Evolutionary conservation across 2,113 vertebrate species (phyloP), one percentile per base, ranked within the genome.

Genomic region (Scophthalmus maximus): DNA sequence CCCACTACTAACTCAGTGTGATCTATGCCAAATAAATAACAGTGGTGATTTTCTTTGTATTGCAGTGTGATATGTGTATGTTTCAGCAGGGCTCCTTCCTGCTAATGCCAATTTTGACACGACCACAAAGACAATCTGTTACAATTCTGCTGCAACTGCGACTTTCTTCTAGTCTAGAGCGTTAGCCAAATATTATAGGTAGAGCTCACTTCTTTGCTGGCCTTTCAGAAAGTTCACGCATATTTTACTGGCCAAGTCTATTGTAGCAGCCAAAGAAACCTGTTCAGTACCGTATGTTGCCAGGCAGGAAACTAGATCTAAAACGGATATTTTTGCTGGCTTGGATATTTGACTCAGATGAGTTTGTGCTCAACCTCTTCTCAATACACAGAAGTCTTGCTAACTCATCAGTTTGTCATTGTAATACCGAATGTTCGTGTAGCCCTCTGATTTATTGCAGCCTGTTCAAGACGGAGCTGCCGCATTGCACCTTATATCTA

Each of bases 371-470:
- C 58, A 69, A 64, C 73, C 75, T 63, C n/a, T n/a, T n/a, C n/a
- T n/a, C 55, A 64, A 17, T 53, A 25, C 65, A 61, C 32, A 12
- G 15, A 50, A 64, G 42, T 52, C 38, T 62, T 70, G 73, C 75
- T 68, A 50, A 80, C 67, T 73, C 57, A 73, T 73, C 67, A 79
- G 46, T 68, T 85, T 75, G 15, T 51, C 32, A 22, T 12, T 29
- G 36, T 70, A 68, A 75, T 60, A 66, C 11, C 14, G 11, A 22
- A 60, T 3, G 2, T 36, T n/a, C n/a, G 60, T 72, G 57, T 22
- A 17, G n/a, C n/a, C n/a, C n/a, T n/a, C 20, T 70, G 75, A 81
- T 79, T 76, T 86, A 61, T 49, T 72, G 55, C 65, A 84, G 30
- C 42, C 59, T 72, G 71, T 63, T 76, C 63, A 68, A 23, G 22